A percentile compares a stretch with the other conserved stretches of the same genome.
Conservation (phyloP, 2,797 vertebrate species). For the Sebastes umbrosus region DNA sequence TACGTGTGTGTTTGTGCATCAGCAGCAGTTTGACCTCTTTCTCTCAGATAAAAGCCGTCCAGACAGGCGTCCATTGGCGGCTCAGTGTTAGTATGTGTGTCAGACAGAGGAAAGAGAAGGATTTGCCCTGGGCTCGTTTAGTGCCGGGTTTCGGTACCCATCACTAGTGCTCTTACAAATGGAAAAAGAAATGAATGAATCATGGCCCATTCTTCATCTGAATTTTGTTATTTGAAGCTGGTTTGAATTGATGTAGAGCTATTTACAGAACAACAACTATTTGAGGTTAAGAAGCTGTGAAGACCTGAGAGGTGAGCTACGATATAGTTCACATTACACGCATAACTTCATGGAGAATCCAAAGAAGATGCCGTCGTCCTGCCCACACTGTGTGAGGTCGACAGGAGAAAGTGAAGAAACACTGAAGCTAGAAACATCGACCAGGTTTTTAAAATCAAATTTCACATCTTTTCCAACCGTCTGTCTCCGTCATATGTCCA, state of each 20-base stretch:
- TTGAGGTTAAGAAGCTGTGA: background rate
- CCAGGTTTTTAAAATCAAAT: background rate
- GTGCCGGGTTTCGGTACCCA: too few relatives aligned
- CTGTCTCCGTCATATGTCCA: background rate
- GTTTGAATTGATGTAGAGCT: background rate
- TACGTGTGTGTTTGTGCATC: background rate
- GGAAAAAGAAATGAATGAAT: background rate
- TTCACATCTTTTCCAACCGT: background rate
- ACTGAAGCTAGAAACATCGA: background rate
- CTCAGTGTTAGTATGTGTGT: background rate
- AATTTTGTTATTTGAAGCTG: background rate
- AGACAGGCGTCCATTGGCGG: conserved; percentile 17
- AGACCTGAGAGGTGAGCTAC: background rate
- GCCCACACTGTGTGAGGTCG: background rate
- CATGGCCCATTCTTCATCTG: background rate
- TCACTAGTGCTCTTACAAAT: background rate
- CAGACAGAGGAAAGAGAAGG: background rate
- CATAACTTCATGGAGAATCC: background rate
- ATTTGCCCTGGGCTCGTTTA: too few relatives aligned
- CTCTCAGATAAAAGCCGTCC: conserved; percentile 6
- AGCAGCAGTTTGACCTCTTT: conserved; percentile 3
- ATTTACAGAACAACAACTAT: too few relatives aligned
- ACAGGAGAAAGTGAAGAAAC: background rate
- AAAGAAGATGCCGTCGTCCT: background rate
- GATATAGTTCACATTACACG: background rate